These are phyloP conservation scores for Bombus waltoni DNA, from an alignment of 1,140 invertebrate genomes.

Conservation along the genomic window DNA sequence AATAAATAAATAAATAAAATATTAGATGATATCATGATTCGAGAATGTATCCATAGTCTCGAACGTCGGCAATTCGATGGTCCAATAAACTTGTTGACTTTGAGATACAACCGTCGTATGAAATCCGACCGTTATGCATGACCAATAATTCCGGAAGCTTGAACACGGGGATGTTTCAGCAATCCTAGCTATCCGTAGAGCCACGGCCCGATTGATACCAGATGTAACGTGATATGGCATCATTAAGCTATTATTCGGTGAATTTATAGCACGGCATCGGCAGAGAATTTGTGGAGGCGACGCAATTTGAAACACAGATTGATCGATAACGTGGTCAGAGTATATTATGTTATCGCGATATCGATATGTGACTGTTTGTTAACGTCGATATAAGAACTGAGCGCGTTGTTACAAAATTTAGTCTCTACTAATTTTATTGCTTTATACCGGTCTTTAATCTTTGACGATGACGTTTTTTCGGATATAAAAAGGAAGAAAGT, in stretches of 20 bases:
- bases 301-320: slow-evolving; percentile 1
- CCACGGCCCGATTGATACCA: slow-evolving; percentile 29
- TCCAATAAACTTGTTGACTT: slow-evolving; percentile 46
- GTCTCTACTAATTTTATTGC: too few relatives aligned
- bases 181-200: slow-evolving; percentile 7
- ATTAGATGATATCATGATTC: neutral
- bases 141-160: slow-evolving; percentile 44
- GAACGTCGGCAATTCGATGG: slow-evolving; percentile 43
- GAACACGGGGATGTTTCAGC: slow-evolving; percentile 13
- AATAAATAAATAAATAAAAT: neutral
- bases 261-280: slow-evolving; percentile 26
- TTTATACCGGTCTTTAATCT: too few relatives aligned
- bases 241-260: slow-evolving; percentile 46
- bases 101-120: slow-evolving; percentile 35
- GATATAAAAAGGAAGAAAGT: too few relatives aligned
- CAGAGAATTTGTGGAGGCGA: slow-evolving; percentile 6
- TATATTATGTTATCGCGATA: neutral
- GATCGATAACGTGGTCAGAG: neutral
- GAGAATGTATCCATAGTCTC: neutral
- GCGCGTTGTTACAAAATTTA: neutral
- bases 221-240: slow-evolving; percentile 42
- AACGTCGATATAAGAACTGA: neutral
- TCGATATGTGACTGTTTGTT: neutral
- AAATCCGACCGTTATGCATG: slow-evolving; percentile 48
- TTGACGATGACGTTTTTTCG: too few relatives aligned